Percentiles rank a stretch among this genome's conserved stretches.
Evolutionary conservation across 2,797 vertebrate species (phyloP).

Genomic region (Falco novaeseelandiae): DNA sequence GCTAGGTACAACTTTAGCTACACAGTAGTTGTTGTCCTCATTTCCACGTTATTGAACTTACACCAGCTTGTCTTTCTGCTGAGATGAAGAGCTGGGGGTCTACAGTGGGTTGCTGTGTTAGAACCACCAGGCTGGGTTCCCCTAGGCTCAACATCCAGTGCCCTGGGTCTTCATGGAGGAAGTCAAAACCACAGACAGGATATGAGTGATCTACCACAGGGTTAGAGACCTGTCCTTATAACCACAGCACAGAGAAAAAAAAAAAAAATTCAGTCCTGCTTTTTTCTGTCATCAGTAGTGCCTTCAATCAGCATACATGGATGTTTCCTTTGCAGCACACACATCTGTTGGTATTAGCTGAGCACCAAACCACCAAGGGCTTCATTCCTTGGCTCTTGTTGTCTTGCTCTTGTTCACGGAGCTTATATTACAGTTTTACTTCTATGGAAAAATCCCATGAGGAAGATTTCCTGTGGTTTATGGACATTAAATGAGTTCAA

Average conservation of each 20-base stretch:
- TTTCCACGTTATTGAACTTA: background rate
- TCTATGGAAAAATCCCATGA: background rate
- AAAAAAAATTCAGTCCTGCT: background rate
- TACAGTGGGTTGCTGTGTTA: background rate
- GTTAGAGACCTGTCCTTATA: background rate
- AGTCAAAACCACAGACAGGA: background rate
- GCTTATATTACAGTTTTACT: background rate
- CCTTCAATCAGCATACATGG: background rate
- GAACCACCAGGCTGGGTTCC: background rate
- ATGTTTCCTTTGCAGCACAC: accelerated
- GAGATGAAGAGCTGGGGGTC: background rate
- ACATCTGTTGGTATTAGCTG: background rate
- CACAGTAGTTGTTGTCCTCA: background rate
- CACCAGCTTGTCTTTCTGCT: background rate
- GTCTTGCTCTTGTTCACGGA: background rate
- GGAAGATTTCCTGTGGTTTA: background rate
- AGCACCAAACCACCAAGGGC: background rate
- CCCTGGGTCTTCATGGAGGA: background rate
- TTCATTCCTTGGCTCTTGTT: background rate
- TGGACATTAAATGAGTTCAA: background rate
- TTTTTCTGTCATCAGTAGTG: background rate
- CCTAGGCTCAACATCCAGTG: background rate
- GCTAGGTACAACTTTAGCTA: background rate
- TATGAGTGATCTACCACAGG: background rate
- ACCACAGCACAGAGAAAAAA: background rate